Conservation (phyloP, 2,888 invertebrate species). For the Microctonus brassicae region DNA sequence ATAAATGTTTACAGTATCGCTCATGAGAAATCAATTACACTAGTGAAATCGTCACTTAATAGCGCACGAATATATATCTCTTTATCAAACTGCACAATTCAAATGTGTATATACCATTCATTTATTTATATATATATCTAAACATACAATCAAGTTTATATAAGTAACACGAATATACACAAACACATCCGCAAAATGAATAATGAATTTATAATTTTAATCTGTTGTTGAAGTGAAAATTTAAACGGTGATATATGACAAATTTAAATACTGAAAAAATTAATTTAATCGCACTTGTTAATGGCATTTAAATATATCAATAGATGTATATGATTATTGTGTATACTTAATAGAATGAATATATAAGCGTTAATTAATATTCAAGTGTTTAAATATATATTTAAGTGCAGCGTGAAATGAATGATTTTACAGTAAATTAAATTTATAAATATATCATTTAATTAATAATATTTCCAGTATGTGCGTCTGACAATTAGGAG, state of each 20-base stretch:
- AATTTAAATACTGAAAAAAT: constrained; percentile 18
- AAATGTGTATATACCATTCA: background rate
- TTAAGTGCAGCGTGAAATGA: background rate
- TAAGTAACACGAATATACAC: background rate
- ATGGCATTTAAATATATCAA: background rate
- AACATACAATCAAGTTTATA: background rate
- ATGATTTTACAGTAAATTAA: constrained; percentile 1
- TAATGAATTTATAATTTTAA: background rate
- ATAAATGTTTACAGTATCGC: background rate
- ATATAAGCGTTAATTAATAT: background rate
- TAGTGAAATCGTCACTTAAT: background rate
- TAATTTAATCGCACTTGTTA: background rate
- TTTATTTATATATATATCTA: background rate
- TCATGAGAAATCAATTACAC: constrained; percentile 20
- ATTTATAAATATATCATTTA: constrained; percentile 49
- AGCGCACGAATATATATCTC: constrained; percentile 6
- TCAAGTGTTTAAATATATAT: constrained; percentile 8
- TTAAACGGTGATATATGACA: background rate
- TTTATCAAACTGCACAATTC: background rate
- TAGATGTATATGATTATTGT: background rate
- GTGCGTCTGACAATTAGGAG: constrained; percentile 40
- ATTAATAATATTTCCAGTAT: constrained; percentile 56
- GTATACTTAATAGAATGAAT: constrained; percentile 9
- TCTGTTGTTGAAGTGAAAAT: background rate
- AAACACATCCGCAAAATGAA: background rate